A percentile compares a stretch with the other conserved stretches of the same genome.
Evolutionary conservation across 1,140 invertebrate species (phyloP).

Genomic region (Antheraea pernyi): DNA sequence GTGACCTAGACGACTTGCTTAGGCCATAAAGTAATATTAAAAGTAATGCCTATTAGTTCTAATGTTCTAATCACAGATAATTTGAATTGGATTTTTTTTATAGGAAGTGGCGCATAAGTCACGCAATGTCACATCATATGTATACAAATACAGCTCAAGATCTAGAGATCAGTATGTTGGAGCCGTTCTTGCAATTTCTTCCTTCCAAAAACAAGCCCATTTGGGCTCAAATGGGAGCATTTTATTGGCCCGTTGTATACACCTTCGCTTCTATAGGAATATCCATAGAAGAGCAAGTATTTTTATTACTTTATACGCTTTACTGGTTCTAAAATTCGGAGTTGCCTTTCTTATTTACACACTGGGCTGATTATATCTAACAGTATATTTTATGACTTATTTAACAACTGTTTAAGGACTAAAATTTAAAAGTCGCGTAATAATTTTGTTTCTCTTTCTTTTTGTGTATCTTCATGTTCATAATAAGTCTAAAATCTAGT

Average conservation of each 20-base stretch:
- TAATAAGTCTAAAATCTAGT: too few species aligned
- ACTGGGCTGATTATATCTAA: too few species aligned
- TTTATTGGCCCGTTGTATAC: conserved; percentile 59
- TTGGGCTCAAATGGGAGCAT: conserved; percentile 57
- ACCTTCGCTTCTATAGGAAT: conserved; percentile 30
- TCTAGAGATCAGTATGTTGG: conserved; percentile 85
- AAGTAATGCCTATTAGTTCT: too few species aligned
- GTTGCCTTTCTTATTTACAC: too few species aligned
- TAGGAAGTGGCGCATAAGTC: conserved; percentile 88
- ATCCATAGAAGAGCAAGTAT: conserved; percentile 56
- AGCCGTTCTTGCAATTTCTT: conserved; percentile 80
- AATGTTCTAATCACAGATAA: too few species aligned
- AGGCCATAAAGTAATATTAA: too few species aligned
- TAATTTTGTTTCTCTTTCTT: too few species aligned
- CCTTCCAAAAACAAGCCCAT: conserved; percentile 53
- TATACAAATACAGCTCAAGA: conserved; percentile 90
- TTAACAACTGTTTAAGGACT: too few species aligned
- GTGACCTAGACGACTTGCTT: too few species aligned
- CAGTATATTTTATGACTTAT: too few species aligned
- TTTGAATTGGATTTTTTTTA: neutral
- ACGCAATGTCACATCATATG: conserved; percentile 89
- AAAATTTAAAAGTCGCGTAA: too few species aligned
- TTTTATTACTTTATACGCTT: neutral
- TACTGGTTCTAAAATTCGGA: neutral
- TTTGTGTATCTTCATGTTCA: too few species aligned